A percentile compares a stretch with the other conserved stretches of the same genome.
These are phyloP conservation scores for Cololabis saira DNA, from an alignment of 2,113 vertebrate genomes.

Conservation along the genomic window DNA sequence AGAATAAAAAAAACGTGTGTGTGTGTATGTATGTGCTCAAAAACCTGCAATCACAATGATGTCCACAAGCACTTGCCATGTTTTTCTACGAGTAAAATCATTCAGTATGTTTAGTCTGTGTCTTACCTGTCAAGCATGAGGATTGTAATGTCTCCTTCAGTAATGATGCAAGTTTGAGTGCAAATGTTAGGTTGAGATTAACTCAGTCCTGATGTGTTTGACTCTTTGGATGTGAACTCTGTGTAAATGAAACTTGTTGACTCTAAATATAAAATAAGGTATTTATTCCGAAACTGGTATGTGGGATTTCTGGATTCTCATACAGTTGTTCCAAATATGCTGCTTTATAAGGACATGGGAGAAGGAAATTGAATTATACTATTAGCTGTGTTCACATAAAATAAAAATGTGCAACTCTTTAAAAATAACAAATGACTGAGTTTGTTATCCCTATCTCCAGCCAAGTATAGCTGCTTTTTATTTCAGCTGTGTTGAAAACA, in stretches of 20 bases:
- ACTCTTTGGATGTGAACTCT: not conserved
- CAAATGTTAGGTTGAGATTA: not conserved
- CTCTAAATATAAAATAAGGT: not conserved
- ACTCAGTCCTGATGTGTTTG: too few species aligned
- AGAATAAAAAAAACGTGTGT: not conserved
- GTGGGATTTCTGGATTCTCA: slow-evolving; percentile 2
- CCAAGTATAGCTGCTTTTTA: too few species aligned
- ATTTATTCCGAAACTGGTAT: not conserved
- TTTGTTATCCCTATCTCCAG: too few species aligned
- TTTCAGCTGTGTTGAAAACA: too few species aligned
- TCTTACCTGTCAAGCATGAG: not conserved
- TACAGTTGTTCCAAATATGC: too few species aligned
- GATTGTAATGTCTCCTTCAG: slow-evolving; percentile 14
- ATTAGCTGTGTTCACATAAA: too few species aligned
- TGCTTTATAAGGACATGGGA: too few species aligned
- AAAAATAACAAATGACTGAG: too few species aligned
- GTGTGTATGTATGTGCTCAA: not conserved
- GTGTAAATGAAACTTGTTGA: slow-evolving; percentile 4
- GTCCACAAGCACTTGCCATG: slow-evolving; percentile 33
- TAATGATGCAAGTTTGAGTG: slow-evolving; percentile 5
- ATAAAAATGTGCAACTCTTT: too few species aligned
- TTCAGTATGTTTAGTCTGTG: slow-evolving; percentile 8
- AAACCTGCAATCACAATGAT: slow-evolving; percentile 2
- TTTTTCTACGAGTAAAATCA: slow-evolving; percentile 7
- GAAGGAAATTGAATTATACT: too few species aligned